Conservation (phyloP, 2,888 invertebrate genomes). For the Papilio gigon region DNA sequence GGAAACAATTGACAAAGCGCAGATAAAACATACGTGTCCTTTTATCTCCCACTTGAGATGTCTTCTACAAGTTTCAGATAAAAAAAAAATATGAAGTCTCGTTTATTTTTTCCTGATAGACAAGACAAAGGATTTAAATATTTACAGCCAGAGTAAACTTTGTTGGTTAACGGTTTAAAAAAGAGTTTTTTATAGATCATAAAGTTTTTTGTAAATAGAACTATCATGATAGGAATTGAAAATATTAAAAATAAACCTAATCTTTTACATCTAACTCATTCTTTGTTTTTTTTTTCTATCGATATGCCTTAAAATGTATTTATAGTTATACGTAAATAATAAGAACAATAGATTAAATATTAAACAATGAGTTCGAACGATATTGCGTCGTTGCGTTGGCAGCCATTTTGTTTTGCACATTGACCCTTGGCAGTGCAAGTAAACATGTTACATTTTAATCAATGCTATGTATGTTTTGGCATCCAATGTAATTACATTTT, state of each 20-base stretch:
- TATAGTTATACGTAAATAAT: slow-evolving; percentile 1
- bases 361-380: background rate
- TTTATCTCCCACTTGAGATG: slow-evolving; percentile 38
- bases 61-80: slow-evolving; percentile 24
- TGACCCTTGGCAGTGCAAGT: slow-evolving; percentile 34
- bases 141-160: background rate
- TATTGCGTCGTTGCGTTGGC: slow-evolving; percentile 18
- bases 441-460: slow-evolving; percentile 25
- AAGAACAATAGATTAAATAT: slow-evolving; percentile 21
- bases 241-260: no score
- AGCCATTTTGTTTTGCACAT: slow-evolving; percentile 38
- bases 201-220: background rate
- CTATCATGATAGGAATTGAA: background rate
- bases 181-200: background rate
- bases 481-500: slow-evolving; percentile 13
- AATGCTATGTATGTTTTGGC: slow-evolving; percentile 22
- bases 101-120: slow-evolving; percentile 10
- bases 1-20: slow-evolving; percentile 6
- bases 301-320: background rate
- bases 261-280: no score
- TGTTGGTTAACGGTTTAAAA: background rate
- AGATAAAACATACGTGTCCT: slow-evolving; percentile 28
- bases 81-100: slow-evolving; percentile 9
- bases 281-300: background rate
- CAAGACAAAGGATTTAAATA: slow-evolving; percentile 9